Evolutionary conservation across 2,113 vertebrate species (phyloP).

Genomic region (Ceyx cyanopectus): DNA sequence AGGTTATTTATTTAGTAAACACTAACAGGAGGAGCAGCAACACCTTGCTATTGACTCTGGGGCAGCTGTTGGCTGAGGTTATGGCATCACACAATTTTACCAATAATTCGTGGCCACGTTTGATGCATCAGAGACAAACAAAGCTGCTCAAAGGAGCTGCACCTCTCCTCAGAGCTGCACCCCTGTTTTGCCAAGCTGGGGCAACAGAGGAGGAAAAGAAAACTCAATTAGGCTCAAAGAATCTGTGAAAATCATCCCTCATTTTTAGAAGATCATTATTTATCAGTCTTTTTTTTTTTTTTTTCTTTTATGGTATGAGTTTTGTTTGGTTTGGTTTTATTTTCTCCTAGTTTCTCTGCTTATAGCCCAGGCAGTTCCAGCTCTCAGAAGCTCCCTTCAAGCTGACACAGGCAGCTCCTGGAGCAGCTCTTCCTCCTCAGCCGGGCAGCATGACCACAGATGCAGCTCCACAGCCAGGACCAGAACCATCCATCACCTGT

Average conservation of each 20-base stretch:
- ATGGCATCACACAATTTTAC: not conserved
- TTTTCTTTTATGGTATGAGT: not conserved
- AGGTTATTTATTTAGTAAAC: conserved; percentile 68
- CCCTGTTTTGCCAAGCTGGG: not conserved
- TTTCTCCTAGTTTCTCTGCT: not conserved
- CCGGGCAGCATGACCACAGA: not conserved
- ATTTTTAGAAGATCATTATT: not conserved
- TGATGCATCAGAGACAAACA: not conserved
- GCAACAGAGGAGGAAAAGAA: not conserved
- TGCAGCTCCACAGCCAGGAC: not conserved
- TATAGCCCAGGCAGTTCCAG: rapidly evolving
- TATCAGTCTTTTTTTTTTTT: rapidly evolving
- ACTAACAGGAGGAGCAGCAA: conserved; percentile 26
- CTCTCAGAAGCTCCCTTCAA: not conserved
- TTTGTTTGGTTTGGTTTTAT: not conserved
- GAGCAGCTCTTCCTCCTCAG: not conserved
- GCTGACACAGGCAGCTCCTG: not conserved
- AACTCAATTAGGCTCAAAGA: not conserved
- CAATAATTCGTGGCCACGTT: not conserved
- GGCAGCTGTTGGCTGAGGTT: not conserved
- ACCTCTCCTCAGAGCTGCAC: not conserved
- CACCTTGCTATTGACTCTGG: not conserved
- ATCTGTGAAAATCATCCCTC: not conserved
- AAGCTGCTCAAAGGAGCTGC: not conserved
- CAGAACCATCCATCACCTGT: not conserved